Base-by-base conservation (phyloP, 2,888 invertebrate genomes). In the Yponomeuta sedellus region DNA sequence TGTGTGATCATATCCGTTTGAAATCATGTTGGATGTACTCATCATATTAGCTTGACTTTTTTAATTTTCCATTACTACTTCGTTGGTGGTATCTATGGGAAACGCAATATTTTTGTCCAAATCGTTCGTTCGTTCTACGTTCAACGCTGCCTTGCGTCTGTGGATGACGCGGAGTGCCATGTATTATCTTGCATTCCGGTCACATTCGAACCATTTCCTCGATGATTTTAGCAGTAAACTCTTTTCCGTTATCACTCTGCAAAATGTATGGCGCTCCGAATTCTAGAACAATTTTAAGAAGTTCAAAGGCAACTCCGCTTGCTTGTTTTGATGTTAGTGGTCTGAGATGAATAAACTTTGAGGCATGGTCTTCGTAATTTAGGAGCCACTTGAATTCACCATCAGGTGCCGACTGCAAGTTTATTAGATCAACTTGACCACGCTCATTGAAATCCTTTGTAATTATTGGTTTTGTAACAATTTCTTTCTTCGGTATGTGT, bases 391-490 rank as follows among this genome's bases (percentile, higher is more conserved):
- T 74, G 66, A 70, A 77, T 28, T 74, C 71, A 10, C 72, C 73
- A 67, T 74, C 74, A 25, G 71, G 68, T 44, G 69, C 56, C 40
- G 72, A 70, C 62, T 76, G 74, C 34, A 74, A 69, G 65, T 76
- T 73, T 52, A 77, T 73, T 10, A 77, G 64, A 56, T 75, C 75
- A 19, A 75, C 71, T 69, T 74, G 74, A 66, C 74, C 73, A 19
- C 71, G 67, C 44, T 34, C 22, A 64, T 74, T 76, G 66, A 72
- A 75, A 19, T 70, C 74, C 34, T 62, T 67, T 6, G 71, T 70
- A 44, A 69, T 64, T 68, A 73, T 72, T 25, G 71, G 72, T 59
- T 65, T 58, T 12, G 10, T 12, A 2, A 62, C 69, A 68, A 44
- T 71, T 66, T 71, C 71, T 68, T 70, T 72, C 28, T 67, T 69